Percentiles rank a stretch among this genome's conserved stretches.
Evolutionary conservation across 2,113 vertebrate species (phyloP).

Genomic region (Oceanodroma tethys): DNA sequence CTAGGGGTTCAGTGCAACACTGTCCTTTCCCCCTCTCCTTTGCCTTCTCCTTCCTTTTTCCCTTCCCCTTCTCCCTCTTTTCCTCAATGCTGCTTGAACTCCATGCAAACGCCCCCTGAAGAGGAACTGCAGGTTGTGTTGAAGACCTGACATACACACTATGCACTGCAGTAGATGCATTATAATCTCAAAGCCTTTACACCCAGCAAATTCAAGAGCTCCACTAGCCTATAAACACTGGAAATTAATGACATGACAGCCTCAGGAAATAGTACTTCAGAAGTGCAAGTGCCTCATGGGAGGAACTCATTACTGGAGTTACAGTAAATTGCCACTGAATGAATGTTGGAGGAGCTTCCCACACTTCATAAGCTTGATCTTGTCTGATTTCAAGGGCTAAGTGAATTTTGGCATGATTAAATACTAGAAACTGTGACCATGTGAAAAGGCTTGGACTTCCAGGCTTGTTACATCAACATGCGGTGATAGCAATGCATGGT

Average conservation of each 20-base stretch:
- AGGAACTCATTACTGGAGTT: conserved; percentile 48
- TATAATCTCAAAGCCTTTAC: background rate
- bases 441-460: background rate
- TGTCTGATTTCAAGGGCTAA: conserved; percentile 6
- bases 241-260: conserved; percentile 30
- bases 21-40: background rate
- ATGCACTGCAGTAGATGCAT: background rate
- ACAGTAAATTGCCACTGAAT: conserved; percentile 39
- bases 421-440: background rate
- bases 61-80: background rate
- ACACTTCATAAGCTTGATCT: background rate
- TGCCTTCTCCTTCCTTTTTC: background rate
- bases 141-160: background rate
- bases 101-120: background rate
- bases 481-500: background rate
- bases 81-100: background rate
- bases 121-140: background rate
- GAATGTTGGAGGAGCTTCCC: conserved; percentile 20
- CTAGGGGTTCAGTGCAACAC: background rate
- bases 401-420: conserved; percentile 1
- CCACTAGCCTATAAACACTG: background rate
- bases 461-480: background rate
- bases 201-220: background rate
- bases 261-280: conserved; percentile 21
- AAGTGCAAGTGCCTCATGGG: conserved; percentile 1